Evolutionary conservation across 1,140 invertebrate species (phyloP).

Genomic region (Drosophila willistoni): DNA sequence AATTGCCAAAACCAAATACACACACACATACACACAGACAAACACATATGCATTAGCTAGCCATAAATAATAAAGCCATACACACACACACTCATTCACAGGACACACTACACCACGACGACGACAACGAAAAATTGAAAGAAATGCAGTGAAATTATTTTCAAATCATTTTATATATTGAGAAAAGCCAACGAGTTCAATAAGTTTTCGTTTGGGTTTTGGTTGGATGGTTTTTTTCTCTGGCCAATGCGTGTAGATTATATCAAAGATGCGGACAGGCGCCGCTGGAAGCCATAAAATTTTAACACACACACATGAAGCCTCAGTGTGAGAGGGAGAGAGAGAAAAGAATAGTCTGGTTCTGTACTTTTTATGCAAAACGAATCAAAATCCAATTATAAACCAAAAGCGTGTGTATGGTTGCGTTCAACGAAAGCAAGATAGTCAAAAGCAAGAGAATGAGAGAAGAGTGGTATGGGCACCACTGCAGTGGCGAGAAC

Average conservation of each 20-base stretch:
- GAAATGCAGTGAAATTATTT: slow-evolving; percentile 53
- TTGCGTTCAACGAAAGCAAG: slow-evolving; percentile 13
- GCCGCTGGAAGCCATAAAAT: slow-evolving; percentile 48
- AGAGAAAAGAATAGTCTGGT: slow-evolving; percentile 28
- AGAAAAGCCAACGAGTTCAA: slow-evolving; percentile 16
- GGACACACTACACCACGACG: background rate
- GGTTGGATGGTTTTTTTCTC: background rate
- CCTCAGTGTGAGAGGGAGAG: background rate
- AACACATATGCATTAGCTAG: slow-evolving; percentile 14
- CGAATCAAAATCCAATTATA: slow-evolving; percentile 64
- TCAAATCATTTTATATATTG: slow-evolving; percentile 26
- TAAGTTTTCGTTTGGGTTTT: slow-evolving; percentile 22
- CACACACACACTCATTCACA: slow-evolving; percentile 20
- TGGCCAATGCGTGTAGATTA: slow-evolving; percentile 20
- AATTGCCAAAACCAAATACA: slow-evolving; percentile 25
- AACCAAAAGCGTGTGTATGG: slow-evolving; percentile 41
- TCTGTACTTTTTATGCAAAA: slow-evolving; percentile 60
- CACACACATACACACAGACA: slow-evolving; percentile 6
- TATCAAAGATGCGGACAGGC: slow-evolving; percentile 28
- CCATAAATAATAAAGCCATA: slow-evolving; percentile 44
- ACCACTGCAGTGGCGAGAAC: slow-evolving; percentile 8
- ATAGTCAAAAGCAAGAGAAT: background rate
- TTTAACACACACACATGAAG: background rate
- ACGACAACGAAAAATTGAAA: slow-evolving; percentile 17
- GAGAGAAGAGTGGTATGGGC: background rate